Evolutionary conservation across 2,797 vertebrate genomes (phyloP).

Genomic region (Accipiter badius): DNA sequence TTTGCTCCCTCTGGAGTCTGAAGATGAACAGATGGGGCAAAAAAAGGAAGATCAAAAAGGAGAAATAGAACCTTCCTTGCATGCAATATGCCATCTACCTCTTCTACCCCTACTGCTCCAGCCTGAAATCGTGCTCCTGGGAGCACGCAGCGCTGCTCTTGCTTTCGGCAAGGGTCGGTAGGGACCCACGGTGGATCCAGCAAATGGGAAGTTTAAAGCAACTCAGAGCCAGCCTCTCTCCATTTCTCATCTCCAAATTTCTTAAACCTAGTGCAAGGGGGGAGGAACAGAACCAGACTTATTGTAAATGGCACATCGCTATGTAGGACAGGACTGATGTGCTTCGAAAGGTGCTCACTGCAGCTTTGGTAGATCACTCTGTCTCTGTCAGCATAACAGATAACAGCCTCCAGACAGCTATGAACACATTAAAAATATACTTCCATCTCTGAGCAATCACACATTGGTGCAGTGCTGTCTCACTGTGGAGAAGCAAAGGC

Average conservation of each 20-base stretch:
- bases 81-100: background rate
- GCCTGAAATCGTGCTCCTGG: background rate
- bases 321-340: background rate
- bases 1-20: background rate
- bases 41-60: background rate
- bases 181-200: background rate
- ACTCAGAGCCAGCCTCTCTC: background rate
- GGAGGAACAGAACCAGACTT: background rate
- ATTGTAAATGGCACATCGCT: background rate
- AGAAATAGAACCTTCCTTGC: background rate
- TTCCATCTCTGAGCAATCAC: background rate
- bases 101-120: background rate
- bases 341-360: background rate
- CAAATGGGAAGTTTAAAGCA: background rate
- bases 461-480: background rate
- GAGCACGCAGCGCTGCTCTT: background rate
- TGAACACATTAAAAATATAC: background rate
- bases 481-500: background rate
- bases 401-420: background rate
- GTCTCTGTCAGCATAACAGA: constrained; percentile 2
- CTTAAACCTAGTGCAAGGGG: background rate
- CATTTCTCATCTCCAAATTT: background rate
- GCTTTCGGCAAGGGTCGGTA: background rate
- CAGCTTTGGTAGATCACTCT: background rate
- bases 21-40: background rate